These are phyloP conservation scores for Coptodon bakossiorum DNA, from an alignment of 2,113 vertebrate species.

Conservation along the genomic window DNA sequence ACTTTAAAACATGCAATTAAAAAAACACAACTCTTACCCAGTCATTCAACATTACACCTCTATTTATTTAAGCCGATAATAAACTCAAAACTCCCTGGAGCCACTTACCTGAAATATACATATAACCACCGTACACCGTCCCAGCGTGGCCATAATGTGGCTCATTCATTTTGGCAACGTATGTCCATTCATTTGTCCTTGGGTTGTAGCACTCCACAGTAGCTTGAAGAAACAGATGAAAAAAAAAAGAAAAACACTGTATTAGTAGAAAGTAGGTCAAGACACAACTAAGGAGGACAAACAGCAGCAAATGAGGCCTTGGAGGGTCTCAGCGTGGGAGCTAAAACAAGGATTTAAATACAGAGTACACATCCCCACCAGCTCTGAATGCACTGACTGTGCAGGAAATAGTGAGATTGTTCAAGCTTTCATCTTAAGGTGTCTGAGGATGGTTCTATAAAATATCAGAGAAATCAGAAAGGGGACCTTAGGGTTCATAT, in stretches of 20 bases:
- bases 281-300: conserved; percentile 58
- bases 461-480: neutral
- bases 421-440: conserved; percentile 6
- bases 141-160: conserved; percentile 97
- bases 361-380: conserved; percentile 27
- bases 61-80: neutral
- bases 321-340: conserved; percentile 60
- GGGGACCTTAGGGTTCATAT: neutral
- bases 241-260: neutral
- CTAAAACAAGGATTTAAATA: conserved; percentile 53
- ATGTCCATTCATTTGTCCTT: conserved; percentile 96
- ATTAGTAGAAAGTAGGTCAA: conserved; percentile 61
- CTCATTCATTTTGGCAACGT: conserved; percentile 98
- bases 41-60: neutral
- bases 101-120: conserved; percentile 94
- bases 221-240: conserved; percentile 64
- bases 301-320: conserved; percentile 62
- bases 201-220: conserved; percentile 99
- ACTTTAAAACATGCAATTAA: neutral
- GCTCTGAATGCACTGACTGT: neutral
- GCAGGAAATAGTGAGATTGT: conserved; percentile 30
- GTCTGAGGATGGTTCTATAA: neutral
- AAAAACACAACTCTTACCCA: neutral
- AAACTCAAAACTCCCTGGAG: neutral
- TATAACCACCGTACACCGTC: conserved; percentile 93